Conservation (phyloP, 2,888 invertebrate genomes). For the Copidosoma aretas region DNA sequence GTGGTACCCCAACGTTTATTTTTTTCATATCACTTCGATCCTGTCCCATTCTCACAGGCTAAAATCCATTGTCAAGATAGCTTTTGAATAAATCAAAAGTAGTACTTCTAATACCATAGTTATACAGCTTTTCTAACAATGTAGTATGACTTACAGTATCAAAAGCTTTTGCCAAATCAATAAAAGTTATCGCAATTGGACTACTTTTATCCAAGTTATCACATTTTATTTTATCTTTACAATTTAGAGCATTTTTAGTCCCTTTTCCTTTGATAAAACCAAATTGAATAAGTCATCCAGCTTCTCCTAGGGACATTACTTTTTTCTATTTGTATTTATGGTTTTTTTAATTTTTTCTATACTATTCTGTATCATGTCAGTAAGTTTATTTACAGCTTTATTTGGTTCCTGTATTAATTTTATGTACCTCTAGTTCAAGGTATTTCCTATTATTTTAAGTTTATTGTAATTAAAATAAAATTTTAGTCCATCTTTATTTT, state of each 20-base stretch:
- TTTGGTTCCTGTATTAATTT: no score
- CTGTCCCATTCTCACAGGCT: background rate
- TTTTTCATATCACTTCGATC: background rate
- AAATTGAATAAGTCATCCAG: no score
- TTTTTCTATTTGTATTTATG: no score
- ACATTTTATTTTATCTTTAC: background rate
- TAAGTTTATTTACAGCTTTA: no score
- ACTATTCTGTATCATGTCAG: no score
- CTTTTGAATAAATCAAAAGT: background rate
- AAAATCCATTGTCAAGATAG: background rate
- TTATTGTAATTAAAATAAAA: no score
- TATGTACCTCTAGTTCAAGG: no score
- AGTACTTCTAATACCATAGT: background rate
- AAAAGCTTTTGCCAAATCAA: background rate
- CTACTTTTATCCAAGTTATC: background rate
- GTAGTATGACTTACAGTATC: background rate
- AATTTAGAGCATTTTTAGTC: background rate
- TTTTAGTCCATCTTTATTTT: no score
- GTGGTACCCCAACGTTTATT: background rate
- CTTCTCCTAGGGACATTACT: no score
- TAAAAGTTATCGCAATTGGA: background rate
- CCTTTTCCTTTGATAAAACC: conserved; percentile 41
- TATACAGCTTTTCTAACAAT: background rate
- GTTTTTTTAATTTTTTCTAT: no score
- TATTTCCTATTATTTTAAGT: no score